These are phyloP conservation scores for Agelaius phoeniceus DNA, from an alignment of 2,113 vertebrate species.

Conservation along the genomic window DNA sequence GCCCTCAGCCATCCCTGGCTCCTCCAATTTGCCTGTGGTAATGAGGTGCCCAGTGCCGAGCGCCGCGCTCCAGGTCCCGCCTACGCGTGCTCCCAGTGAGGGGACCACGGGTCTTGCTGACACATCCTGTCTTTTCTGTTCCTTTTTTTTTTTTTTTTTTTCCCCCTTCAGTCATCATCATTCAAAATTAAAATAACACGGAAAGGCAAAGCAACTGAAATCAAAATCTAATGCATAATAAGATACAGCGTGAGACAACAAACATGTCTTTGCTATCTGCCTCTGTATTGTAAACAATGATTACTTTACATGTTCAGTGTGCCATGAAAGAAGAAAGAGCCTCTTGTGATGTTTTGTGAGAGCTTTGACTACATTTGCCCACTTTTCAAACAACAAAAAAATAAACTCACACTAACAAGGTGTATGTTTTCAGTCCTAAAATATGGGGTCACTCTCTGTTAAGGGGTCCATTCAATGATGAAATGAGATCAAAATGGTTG, in stretches of 20 bases:
- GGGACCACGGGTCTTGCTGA: neutral
- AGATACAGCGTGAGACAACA: conserved; percentile 59
- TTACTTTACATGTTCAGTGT: conserved; percentile 69
- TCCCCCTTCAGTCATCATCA: conserved; percentile 40
- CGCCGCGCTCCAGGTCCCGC: neutral
- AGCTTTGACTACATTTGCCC: conserved; percentile 71
- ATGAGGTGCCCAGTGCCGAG: conserved; percentile 36
- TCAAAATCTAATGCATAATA: conserved; percentile 70
- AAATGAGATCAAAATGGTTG: conserved; percentile 72
- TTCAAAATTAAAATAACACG: conserved; percentile 69
- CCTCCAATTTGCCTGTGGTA: conserved; percentile 24
- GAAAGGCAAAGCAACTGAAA: conserved; percentile 60
- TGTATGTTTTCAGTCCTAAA: conserved; percentile 71
- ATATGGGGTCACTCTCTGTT: conserved; percentile 65
- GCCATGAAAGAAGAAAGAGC: conserved; percentile 63
- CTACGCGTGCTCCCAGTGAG: rapidly evolving
- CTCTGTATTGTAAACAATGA: conserved; percentile 67
- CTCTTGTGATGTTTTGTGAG: conserved; percentile 67
- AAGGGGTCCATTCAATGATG: conserved; percentile 69
- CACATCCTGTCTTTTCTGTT: neutral
- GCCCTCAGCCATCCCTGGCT: neutral
- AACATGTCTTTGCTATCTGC: conserved; percentile 66
- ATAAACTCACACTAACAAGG: conserved; percentile 73
- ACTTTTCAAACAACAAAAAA: conserved; percentile 73
- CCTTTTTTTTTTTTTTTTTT: neutral